Base-by-base conservation (phyloP, 2,888 invertebrate species). In the Phaedon cochleariae region DNA sequence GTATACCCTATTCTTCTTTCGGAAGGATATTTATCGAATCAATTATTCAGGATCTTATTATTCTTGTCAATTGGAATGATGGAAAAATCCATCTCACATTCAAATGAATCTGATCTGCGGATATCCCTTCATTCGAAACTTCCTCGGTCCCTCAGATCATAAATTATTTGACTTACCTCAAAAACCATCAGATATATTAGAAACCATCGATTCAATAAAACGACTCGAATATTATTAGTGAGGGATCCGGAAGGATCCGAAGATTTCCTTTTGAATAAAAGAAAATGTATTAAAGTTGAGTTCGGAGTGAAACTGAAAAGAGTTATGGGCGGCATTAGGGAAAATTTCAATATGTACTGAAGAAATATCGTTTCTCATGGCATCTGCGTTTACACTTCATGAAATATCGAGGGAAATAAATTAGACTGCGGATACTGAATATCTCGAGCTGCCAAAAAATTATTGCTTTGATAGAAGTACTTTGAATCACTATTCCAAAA, bases 301-400 rank as follows among this genome's bases (percentile, higher is more conserved):
- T 64, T 62, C 53, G 61, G 34, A 58, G 58, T 62, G 71, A 73
- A 52, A 59, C 45, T 61, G 67, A 65, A 69, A 74, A 79, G 79
- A 80, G 73, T 80, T 81, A 80, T 79, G 74, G 75, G n/a, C 57
- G 66, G 79, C 76, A 80, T 80, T 80, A 79, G 76, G 75, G 76
- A 74, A 80, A 81, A 81, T 80, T 81, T 80, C 81, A 82, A 82
- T 81, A 80, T 81, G 78, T 77, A 77, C 72, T 69, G 69, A 73
- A 79, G 80, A 81, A 79, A 81, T 81, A 80, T 79, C 70, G 78
- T 72, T 74, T 77, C 75, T 73, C 76, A 73, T 76, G 78, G 75
- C 76, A 75, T 77, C 74, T 74, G 74, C 78, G 79, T 79, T 79
- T 79, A 79, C 79, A 80, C 77, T 77, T 76, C 79, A 79, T 79